Conservation (phyloP, 2,113 vertebrate genomes). For the Daboia siamensis region DNA sequence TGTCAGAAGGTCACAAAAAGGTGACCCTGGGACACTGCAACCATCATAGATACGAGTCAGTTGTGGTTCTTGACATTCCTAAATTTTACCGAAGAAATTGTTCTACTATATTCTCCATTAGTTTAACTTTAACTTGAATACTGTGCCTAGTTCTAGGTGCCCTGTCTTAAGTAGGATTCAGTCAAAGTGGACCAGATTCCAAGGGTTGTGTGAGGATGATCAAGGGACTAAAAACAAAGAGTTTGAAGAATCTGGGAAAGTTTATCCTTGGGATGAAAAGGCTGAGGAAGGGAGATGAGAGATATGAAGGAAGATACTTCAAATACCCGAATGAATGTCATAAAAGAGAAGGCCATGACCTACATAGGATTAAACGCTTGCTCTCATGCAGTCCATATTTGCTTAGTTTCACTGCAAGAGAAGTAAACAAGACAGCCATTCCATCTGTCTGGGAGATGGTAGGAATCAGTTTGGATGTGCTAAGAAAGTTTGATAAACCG, state of each 20-base stretch:
- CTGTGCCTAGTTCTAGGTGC: neutral
- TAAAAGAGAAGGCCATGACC: neutral
- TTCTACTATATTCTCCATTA: neutral
- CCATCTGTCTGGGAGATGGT: neutral
- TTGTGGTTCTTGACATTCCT: neutral
- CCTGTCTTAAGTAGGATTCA: neutral
- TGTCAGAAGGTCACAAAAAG: neutral
- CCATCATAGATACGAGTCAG: neutral
- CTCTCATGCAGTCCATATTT: slow-evolving; percentile 49
- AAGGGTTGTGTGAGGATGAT: neutral
- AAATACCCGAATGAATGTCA: neutral
- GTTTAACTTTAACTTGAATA: neutral
- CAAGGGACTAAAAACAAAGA: neutral
- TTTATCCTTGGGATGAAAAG: neutral
- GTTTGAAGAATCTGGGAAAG: neutral
- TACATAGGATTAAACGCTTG: neutral
- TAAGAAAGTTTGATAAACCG: slow-evolving; percentile 51
- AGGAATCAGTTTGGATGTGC: slow-evolving; percentile 36
- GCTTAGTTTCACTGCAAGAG: slow-evolving; percentile 9
- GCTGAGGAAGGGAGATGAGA: neutral
- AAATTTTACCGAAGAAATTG: neutral
- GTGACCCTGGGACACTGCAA: neutral
- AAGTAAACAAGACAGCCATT: neutral
- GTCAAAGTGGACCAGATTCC: neutral
- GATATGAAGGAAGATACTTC: neutral